Conservation (phyloP, 2,113 vertebrate species). For the Heliornis fulica region DNA sequence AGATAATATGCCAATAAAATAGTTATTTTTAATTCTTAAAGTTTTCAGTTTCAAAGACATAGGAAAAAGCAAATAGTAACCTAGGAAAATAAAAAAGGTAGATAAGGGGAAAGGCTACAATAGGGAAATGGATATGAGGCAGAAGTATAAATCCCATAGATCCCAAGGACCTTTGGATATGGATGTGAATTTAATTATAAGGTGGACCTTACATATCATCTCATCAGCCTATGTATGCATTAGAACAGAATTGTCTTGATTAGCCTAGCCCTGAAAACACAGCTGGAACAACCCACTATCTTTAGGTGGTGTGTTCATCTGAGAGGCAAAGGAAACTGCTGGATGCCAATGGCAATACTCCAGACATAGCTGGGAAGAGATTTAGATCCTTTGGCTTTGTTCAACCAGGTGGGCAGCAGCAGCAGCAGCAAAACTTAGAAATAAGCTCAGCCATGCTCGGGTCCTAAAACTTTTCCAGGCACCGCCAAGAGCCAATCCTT, state of each 20-base stretch:
- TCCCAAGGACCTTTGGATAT: background rate
- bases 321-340: background rate
- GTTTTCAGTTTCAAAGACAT: background rate
- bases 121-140: background rate
- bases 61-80: background rate
- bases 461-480: background rate
- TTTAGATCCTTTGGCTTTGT: background rate
- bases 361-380: background rate
- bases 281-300: background rate
- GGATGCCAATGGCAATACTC: background rate
- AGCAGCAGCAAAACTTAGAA: background rate
- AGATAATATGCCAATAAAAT: background rate
- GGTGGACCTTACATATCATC: background rate
- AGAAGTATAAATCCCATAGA: background rate
- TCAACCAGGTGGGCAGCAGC: background rate
- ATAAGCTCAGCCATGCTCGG: background rate
- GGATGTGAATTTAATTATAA: background rate
- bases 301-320: background rate
- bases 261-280: background rate
- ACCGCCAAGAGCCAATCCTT: rapidly evolving
- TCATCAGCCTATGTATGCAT: background rate
- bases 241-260: background rate
- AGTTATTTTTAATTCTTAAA: constrained; percentile 7
- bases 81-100: background rate
- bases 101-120: background rate